Conservation (phyloP, 2,113 vertebrate species). For the Girardinichthys multiradiatus region DNA sequence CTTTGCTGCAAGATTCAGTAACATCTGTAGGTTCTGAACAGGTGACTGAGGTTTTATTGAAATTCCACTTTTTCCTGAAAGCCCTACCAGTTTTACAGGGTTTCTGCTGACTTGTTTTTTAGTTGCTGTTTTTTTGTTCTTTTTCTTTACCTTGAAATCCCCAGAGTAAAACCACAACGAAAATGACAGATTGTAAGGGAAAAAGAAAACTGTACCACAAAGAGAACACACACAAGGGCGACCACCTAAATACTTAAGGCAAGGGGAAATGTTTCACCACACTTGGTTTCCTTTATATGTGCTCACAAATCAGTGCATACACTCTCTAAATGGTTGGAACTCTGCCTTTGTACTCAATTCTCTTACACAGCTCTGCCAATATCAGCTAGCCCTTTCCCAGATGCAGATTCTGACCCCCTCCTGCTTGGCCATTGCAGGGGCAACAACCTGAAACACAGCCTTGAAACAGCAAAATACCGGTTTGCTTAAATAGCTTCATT, state of each 20-base stretch:
- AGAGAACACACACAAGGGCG: slow-evolving; percentile 7
- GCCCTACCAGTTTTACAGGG: neutral
- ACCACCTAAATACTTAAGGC: slow-evolving; percentile 16
- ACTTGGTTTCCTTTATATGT: slow-evolving; percentile 1
- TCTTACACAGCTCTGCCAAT: slow-evolving; percentile 30
- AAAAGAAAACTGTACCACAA: slow-evolving; percentile 19
- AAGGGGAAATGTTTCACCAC: neutral
- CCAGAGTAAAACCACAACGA: slow-evolving; percentile 19
- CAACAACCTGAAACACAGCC: slow-evolving; percentile 19
- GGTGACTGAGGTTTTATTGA: neutral
- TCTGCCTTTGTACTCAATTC: slow-evolving; percentile 40
- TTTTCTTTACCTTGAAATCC: slow-evolving; percentile 28
- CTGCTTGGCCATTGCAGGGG: slow-evolving; percentile 39
- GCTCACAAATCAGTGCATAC: slow-evolving; percentile 4
- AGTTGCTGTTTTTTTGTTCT: slow-evolving; percentile 15
- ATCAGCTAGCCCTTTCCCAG: slow-evolving; percentile 23
- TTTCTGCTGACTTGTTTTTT: slow-evolving; percentile 1
- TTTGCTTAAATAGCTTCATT: slow-evolving; percentile 63
- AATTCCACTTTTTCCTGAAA: neutral
- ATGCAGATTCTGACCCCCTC: slow-evolving; percentile 48
- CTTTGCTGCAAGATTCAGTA: too few species aligned
- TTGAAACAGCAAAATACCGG: slow-evolving; percentile 27
- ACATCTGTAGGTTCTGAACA: neutral
- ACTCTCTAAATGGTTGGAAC: slow-evolving; percentile 32
- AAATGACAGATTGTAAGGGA: slow-evolving; percentile 34